Percentiles rank a stretch among this genome's conserved stretches.
phyloP scores from a whole-genome alignment of 2,113 vertebrate genomes.

The Cinclus mexicanus region DNA sequence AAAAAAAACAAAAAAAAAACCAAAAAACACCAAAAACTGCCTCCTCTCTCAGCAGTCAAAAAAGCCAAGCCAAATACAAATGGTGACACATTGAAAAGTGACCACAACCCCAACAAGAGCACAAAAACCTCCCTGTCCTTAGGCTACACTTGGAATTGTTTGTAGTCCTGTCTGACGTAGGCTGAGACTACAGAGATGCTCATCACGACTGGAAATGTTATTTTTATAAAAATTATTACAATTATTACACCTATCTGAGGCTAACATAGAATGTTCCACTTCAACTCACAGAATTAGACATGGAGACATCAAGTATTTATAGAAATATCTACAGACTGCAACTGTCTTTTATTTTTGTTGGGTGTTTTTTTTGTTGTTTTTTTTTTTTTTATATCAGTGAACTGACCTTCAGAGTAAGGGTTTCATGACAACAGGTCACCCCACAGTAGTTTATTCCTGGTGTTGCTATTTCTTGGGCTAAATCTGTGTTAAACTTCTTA shows the following conservation, averaged over 20 bases:
- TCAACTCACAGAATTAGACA: slow-evolving; percentile 59
- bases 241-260: slow-evolving; percentile 29
- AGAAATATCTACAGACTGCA: slow-evolving; percentile 63
- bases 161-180: not conserved
- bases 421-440: slow-evolving; percentile 43
- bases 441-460: not conserved
- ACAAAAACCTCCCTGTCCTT: not conserved
- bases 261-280: slow-evolving; percentile 55
- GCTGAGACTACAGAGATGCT: not conserved
- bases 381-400: not conserved
- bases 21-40: too few species aligned
- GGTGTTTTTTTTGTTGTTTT: not conserved
- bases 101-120: not conserved
- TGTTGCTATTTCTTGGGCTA: not conserved
- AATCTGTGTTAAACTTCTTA: not conserved
- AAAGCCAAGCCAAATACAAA: slow-evolving; percentile 5
- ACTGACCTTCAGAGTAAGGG: slow-evolving; percentile 36
- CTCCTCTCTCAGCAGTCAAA: not conserved
- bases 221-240: slow-evolving; percentile 35
- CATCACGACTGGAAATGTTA: not conserved
- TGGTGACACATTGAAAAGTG: not conserved
- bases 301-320: slow-evolving; percentile 61
- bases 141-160: not conserved
- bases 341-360: slow-evolving; percentile 7
- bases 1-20: not conserved